phyloP scores from a whole-genome alignment of 2,888 invertebrate species.

The Watsonalla binaria region DNA sequence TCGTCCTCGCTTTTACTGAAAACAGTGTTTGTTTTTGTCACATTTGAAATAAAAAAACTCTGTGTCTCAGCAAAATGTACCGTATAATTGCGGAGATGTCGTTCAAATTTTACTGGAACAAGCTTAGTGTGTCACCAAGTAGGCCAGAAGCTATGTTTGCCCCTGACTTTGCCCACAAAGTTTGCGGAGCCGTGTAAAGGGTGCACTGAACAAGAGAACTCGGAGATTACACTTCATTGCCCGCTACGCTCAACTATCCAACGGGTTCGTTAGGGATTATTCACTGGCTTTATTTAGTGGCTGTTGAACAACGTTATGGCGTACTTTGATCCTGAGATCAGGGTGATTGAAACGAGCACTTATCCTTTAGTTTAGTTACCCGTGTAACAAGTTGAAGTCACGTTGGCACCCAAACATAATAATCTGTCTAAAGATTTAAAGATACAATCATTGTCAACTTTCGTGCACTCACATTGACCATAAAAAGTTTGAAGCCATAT shows the following conservation, averaged over 20 bases:
- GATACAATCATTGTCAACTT: too few relatives aligned
- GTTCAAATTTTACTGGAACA: slow-evolving; percentile 6
- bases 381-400: too few relatives aligned
- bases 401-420: not conserved
- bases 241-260: slow-evolving; percentile 5
- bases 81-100: not conserved
- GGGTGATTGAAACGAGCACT: not conserved
- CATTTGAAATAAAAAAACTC: too few relatives aligned
- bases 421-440: not conserved
- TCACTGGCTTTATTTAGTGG: slow-evolving; percentile 7
- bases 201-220: slow-evolving; percentile 14
- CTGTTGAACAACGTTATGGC: not conserved
- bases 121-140: slow-evolving; percentile 10
- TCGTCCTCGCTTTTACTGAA: too few relatives aligned
- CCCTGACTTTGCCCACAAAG: slow-evolving; percentile 10
- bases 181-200: slow-evolving; percentile 12
- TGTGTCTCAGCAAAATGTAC: too few relatives aligned
- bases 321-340: not conserved
- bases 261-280: slow-evolving; percentile 14
- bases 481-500: too few relatives aligned
- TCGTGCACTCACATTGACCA: too few relatives aligned
- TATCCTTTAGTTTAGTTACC: not conserved
- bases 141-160: slow-evolving; percentile 7
- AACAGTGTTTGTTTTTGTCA: too few relatives aligned
- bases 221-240: slow-evolving; percentile 11